Conservation (phyloP, 1,140 invertebrate genomes). For the Venturia canescens region DNA sequence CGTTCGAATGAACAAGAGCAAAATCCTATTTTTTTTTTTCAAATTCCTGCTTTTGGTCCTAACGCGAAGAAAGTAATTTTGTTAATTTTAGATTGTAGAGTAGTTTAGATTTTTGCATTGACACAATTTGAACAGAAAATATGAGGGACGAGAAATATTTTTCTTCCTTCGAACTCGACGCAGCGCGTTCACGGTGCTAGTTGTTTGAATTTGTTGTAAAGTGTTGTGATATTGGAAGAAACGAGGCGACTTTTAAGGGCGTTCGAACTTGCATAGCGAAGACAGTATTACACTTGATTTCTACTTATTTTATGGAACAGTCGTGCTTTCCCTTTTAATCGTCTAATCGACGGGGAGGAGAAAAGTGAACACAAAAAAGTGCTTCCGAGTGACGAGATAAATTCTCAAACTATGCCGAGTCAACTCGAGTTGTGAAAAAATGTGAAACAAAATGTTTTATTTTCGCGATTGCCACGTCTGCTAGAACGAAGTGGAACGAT, state of each 20-base stretch:
- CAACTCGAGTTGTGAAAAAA: background rate
- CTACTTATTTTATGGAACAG: background rate
- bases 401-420: background rate
- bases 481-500: background rate
- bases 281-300: slow-evolving; percentile 39
- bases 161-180: background rate
- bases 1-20: background rate
- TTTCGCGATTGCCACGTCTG: slow-evolving; percentile 28
- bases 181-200: slow-evolving; percentile 3
- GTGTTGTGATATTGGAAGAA: background rate
- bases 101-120: background rate
- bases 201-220: slow-evolving; percentile 2
- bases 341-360: background rate
- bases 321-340: background rate
- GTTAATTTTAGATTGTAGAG: background rate
- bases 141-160: background rate
- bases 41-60: too few relatives aligned
- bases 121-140: background rate
- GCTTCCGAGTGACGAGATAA: background rate
- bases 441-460: background rate
- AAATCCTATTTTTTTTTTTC: slow-evolving; percentile 6
- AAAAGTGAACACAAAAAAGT: background rate
- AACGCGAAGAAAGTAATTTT: background rate
- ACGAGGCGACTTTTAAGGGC: background rate
- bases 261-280: slow-evolving; percentile 17